Evolutionary conservation across 1,140 invertebrate genomes (phyloP).

Genomic region (Calliopsis andreniformis): DNA sequence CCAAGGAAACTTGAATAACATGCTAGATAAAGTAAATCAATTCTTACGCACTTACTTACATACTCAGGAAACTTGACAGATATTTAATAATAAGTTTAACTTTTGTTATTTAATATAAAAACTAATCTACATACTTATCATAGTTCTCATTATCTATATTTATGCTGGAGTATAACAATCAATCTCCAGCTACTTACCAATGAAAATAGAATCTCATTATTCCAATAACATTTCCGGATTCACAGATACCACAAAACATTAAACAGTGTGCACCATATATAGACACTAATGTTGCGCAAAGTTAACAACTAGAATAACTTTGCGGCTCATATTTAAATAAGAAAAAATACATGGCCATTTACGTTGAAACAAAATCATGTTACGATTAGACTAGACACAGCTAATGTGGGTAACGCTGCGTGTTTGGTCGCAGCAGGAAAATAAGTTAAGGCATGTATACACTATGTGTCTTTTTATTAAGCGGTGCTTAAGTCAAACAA

Average conservation of each 20-base stretch:
- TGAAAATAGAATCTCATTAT: slow-evolving; percentile 33
- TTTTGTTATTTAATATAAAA: background rate
- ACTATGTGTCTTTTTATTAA: slow-evolving; percentile 41
- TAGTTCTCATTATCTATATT: background rate
- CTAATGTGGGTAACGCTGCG: slow-evolving; percentile 13
- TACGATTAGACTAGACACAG: slow-evolving; percentile 23
- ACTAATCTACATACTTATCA: background rate
- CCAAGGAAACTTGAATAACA: background rate
- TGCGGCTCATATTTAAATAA: slow-evolving; percentile 33
- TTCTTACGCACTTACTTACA: slow-evolving; percentile 35
- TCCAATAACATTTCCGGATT: slow-evolving; percentile 46
- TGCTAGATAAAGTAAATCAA: slow-evolving; percentile 16
- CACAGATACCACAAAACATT: slow-evolving; percentile 63
- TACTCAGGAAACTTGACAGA: background rate
- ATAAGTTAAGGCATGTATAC: slow-evolving; percentile 31
- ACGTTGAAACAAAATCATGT: slow-evolving; percentile 26
- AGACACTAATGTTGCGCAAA: slow-evolving; percentile 54
- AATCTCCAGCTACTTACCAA: slow-evolving; percentile 66
- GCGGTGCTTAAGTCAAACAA: slow-evolving; percentile 36
- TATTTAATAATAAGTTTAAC: background rate
- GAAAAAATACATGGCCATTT: slow-evolving; percentile 26
- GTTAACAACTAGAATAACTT: slow-evolving; percentile 59
- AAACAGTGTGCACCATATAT: slow-evolving; percentile 42
- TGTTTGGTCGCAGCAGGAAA: slow-evolving; percentile 18
- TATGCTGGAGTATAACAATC: slow-evolving; percentile 41